Conservation (phyloP, 2,113 vertebrate genomes). For the Mobula birostris region DNA sequence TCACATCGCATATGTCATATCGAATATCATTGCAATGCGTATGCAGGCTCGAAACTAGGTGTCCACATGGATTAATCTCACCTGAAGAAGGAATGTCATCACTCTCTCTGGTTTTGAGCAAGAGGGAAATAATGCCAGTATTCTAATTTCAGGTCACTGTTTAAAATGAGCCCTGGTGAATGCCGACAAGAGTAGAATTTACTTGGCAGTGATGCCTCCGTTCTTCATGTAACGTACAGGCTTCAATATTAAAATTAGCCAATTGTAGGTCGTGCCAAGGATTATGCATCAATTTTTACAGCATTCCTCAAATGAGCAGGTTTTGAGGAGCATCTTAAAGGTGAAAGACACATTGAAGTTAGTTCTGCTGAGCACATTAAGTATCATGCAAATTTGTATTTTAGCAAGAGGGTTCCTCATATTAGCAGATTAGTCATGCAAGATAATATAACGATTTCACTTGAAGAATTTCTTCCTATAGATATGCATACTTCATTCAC, state of each 20-base stretch:
- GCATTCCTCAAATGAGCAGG: not conserved
- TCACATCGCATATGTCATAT: not conserved
- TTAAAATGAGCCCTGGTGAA: not conserved
- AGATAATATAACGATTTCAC: not conserved
- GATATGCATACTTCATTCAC: no score
- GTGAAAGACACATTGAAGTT: not conserved
- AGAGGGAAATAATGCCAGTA: not conserved
- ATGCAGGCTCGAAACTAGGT: not conserved
- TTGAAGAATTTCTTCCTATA: no score
- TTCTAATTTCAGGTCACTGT: not conserved
- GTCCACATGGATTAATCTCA: not conserved
- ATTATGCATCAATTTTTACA: not conserved
- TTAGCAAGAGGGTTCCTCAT: not conserved
- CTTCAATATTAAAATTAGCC: not conserved
- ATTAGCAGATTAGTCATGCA: not conserved
- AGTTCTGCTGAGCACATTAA: no score
- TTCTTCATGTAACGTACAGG: not conserved
- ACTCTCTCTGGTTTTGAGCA: not conserved
- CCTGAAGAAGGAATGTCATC: not conserved
- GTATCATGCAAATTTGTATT: not conserved
- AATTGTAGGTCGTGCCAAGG: not conserved
- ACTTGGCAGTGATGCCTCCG: not conserved
- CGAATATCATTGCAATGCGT: not conserved
- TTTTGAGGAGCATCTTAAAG: not conserved
- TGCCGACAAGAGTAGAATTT: not conserved